Evolutionary conservation across 2,113 vertebrate species (phyloP).

Genomic region (Paramormyrops kingsleyae): DNA sequence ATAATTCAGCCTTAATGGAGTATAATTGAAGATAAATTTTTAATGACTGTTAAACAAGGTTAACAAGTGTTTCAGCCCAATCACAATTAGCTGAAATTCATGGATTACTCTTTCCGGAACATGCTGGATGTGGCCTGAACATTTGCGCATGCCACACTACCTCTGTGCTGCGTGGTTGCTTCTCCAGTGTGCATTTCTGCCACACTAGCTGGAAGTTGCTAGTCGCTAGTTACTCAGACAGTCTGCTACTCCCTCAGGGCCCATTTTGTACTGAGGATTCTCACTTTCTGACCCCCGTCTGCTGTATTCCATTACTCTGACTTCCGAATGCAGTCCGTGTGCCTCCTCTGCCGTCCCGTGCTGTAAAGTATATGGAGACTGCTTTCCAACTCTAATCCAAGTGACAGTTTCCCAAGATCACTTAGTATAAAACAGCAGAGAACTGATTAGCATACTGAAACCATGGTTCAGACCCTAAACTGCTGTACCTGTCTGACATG

Average conservation of each 20-base stretch:
- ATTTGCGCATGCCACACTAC: background rate
- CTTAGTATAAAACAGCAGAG: background rate
- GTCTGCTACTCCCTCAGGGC: background rate
- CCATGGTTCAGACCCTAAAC: background rate
- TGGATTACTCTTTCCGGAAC: background rate
- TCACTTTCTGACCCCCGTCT: background rate
- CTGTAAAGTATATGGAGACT: background rate
- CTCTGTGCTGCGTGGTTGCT: background rate
- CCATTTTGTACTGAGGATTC: background rate
- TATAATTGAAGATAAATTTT: constrained; percentile 1
- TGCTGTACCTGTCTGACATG: background rate
- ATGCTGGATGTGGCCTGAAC: background rate
- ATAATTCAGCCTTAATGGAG: background rate
- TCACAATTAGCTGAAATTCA: background rate
- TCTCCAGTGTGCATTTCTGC: background rate
- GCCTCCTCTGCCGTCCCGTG: background rate
- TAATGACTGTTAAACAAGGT: background rate
- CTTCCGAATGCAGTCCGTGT: background rate
- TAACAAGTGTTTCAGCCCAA: background rate
- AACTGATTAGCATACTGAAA: too few species aligned
- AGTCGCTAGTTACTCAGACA: background rate
- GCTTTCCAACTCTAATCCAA: background rate
- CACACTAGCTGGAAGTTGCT: background rate
- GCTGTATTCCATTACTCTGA: background rate
- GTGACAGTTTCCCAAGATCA: background rate